These are phyloP conservation scores for Cistogaster globosa DNA, from an alignment of 2,888 invertebrate genomes.

Conservation along the genomic window DNA sequence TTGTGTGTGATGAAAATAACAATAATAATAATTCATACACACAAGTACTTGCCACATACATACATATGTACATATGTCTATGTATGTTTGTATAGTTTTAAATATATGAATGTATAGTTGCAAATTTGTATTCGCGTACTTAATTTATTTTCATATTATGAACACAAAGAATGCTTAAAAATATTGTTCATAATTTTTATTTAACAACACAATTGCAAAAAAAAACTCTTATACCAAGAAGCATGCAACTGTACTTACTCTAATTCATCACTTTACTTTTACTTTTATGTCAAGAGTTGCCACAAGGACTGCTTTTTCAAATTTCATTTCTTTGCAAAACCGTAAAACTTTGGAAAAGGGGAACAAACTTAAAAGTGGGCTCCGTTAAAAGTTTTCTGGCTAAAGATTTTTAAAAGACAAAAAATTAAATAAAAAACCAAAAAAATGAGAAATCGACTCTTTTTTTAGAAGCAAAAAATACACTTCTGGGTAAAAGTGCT, in stretches of 20 bases:
- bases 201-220: slow-evolving; percentile 45
- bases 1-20: slow-evolving; percentile 54
- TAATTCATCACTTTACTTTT: slow-evolving; percentile 51
- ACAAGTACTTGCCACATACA: background rate
- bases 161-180: slow-evolving; percentile 27
- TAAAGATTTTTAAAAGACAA: no score
- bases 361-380: no score
- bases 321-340: background rate
- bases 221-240: slow-evolving; percentile 32
- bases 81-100: background rate
- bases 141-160: slow-evolving; percentile 45
- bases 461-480: no score
- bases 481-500: no score
- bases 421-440: no score
- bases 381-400: no score
- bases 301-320: slow-evolving; percentile 5
- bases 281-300: slow-evolving; percentile 58
- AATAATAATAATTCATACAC: slow-evolving; percentile 46
- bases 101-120: background rate
- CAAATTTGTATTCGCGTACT: slow-evolving; percentile 19
- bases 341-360: background rate
- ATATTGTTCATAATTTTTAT: slow-evolving; percentile 47
- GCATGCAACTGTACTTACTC: slow-evolving; percentile 18
- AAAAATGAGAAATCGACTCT: no score
- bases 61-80: background rate